A percentile compares a stretch with the other conserved stretches of the same genome.
Evolutionary conservation across 30 jellyfish, hydroid and myxozoan genomes (phyloP).

Genomic region (Euphysa ruthae): DNA sequence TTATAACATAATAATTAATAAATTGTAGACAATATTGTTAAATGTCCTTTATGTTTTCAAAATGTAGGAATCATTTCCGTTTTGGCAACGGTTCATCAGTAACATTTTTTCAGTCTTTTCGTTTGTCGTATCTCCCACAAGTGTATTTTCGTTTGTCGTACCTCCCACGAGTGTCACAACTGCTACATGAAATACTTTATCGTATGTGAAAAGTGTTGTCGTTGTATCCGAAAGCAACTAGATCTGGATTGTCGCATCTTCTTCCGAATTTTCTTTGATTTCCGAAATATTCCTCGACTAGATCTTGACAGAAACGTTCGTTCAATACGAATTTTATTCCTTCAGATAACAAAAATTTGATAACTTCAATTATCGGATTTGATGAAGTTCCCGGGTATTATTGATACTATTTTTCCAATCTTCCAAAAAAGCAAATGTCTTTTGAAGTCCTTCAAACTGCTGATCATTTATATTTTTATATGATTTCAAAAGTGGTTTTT

Average conservation of each 20-base stretch:
- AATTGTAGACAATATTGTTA: too few species aligned
- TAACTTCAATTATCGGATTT: slow-evolving; percentile 15
- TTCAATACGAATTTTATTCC: slow-evolving; percentile 24
- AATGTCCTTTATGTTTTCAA: too few species aligned
- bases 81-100: slow-evolving; percentile 5
- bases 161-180: slow-evolving; percentile 28
- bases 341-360: background rate
- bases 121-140: too few species aligned
- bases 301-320: slow-evolving; percentile 24
- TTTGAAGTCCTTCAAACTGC: slow-evolving; percentile 4
- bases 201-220: slow-evolving; percentile 7
- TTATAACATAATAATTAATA: too few species aligned
- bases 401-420: too few species aligned
- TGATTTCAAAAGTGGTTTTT: slow-evolving; percentile 2
- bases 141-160: background rate
- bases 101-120: background rate
- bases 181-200: background rate
- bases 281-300: slow-evolving; percentile 33
- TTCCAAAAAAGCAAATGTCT: too few species aligned
- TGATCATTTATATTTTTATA: background rate
- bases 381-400: too few species aligned
- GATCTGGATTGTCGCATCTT: slow-evolving; percentile 26
- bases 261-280: slow-evolving; percentile 24
- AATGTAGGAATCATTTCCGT: background rate
- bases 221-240: slow-evolving; percentile 15